Evolutionary conservation across 1,140 invertebrate species (phyloP).

Genomic region (Ceratina calcarata): DNA sequence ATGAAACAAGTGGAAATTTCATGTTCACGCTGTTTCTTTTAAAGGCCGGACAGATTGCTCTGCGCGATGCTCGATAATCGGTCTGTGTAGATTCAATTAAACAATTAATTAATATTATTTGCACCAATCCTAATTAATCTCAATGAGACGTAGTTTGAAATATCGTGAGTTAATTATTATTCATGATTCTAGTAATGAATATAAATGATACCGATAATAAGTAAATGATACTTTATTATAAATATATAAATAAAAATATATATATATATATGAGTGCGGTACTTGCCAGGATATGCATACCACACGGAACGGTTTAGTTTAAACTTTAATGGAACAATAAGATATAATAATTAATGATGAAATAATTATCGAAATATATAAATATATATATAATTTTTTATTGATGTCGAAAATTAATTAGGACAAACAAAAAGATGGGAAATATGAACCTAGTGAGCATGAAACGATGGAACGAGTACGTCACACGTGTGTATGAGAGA

Average conservation of each 20-base stretch:
- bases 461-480: slow-evolving; percentile 28
- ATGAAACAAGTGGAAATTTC: slow-evolving; percentile 28
- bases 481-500: slow-evolving; percentile 51
- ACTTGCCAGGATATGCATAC: slow-evolving; percentile 46
- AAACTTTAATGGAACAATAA: slow-evolving; percentile 71
- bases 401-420: slow-evolving; percentile 73
- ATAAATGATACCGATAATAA: slow-evolving; percentile 69
- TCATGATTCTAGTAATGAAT: slow-evolving; percentile 68
- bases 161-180: slow-evolving; percentile 71
- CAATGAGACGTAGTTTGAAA: slow-evolving; percentile 68
- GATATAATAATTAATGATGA: slow-evolving; percentile 68
- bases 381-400: slow-evolving; percentile 73
- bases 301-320: slow-evolving; percentile 67
- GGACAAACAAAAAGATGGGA: slow-evolving; percentile 54
- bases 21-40: slow-evolving; percentile 17
- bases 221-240: slow-evolving; percentile 70
- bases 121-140: slow-evolving; percentile 67
- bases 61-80: slow-evolving; percentile 60
- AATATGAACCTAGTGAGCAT: slow-evolving; percentile 59
- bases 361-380: slow-evolving; percentile 70
- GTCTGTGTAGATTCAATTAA: slow-evolving; percentile 52
- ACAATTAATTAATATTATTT: slow-evolving; percentile 56
- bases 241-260: slow-evolving; percentile 42
- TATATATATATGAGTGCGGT: slow-evolving; percentile 56
- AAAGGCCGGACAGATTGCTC: slow-evolving; percentile 54